Percentiles rank a stretch among this genome's conserved stretches.
Evolutionary conservation across 2,113 vertebrate species (phyloP).

Genomic region (Rhea pennata): DNA sequence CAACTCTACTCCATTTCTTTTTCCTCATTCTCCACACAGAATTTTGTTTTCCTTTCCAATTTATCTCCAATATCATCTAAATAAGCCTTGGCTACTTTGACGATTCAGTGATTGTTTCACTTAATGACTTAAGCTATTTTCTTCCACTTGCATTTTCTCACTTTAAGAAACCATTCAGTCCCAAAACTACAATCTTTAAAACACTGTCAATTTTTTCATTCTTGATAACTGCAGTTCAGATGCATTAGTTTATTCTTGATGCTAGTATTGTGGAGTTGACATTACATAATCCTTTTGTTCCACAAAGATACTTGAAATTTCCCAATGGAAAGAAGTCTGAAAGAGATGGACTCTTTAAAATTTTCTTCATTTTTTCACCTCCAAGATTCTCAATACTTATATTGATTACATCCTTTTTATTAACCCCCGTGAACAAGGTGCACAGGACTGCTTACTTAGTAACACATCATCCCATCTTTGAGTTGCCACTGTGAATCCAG

Average conservation of each 20-base stretch:
- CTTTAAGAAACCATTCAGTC: not conserved
- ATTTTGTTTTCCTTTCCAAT: conserved; percentile 1
- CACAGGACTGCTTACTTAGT: not conserved
- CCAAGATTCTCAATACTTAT: not conserved
- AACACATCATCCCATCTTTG: not conserved
- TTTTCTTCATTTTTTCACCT: not conserved
- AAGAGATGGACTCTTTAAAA: not conserved
- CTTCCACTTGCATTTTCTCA: not conserved
- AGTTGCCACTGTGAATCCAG: not conserved
- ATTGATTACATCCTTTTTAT: not conserved
- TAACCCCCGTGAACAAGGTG: not conserved
- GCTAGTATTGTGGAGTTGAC: not conserved
- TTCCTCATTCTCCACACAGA: not conserved
- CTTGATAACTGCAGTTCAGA: not conserved
- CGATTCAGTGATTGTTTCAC: not conserved
- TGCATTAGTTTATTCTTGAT: not conserved
- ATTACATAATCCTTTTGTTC: not conserved
- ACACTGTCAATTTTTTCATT: not conserved
- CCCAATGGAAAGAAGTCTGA: not conserved
- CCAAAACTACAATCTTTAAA: conserved; percentile 30
- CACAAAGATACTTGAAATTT: not conserved
- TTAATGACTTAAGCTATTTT: not conserved
- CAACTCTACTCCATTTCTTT: not conserved
- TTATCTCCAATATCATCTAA: conserved; percentile 12
- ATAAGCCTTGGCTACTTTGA: not conserved